Conservation (phyloP, 2,888 invertebrate species). For the Acronicta aceris region DNA sequence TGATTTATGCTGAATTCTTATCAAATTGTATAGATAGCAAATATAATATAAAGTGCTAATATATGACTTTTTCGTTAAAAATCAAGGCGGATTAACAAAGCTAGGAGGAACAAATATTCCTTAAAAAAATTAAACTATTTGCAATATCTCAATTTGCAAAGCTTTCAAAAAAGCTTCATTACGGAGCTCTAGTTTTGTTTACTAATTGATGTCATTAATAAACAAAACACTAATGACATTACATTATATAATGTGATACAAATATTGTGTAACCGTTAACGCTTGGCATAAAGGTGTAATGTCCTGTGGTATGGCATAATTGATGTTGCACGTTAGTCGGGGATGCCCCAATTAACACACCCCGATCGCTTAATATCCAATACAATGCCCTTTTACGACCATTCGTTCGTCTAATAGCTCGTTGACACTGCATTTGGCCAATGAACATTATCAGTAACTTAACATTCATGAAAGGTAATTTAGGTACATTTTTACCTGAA, state of each 20-base stretch:
- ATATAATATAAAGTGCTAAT: too few relatives aligned
- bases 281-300: constrained; percentile 49
- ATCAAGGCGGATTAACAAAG: too few relatives aligned
- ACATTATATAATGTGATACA: constrained; percentile 41
- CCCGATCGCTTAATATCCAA: constrained; percentile 71
- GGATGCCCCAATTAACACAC: constrained; percentile 69
- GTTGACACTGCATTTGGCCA: constrained; percentile 56
- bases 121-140: too few relatives aligned
- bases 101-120: too few relatives aligned
- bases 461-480: constrained; percentile 11
- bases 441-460: constrained; percentile 39
- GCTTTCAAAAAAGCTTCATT: constrained; percentile 37
- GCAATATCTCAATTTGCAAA: too few relatives aligned
- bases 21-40: too few relatives aligned
- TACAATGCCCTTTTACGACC: constrained; percentile 72
- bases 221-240: constrained; percentile 46
- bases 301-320: constrained; percentile 53
- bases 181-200: constrained; percentile 1
- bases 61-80: too few relatives aligned
- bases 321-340: constrained; percentile 56
- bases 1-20: too few relatives aligned
- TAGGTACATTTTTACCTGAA: neutral
- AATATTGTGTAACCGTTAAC: constrained; percentile 42
- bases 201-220: constrained; percentile 36
- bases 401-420: constrained; percentile 70